Evolutionary conservation across 2,888 invertebrate species (phyloP).

Genomic region (Corbicula japonica): DNA sequence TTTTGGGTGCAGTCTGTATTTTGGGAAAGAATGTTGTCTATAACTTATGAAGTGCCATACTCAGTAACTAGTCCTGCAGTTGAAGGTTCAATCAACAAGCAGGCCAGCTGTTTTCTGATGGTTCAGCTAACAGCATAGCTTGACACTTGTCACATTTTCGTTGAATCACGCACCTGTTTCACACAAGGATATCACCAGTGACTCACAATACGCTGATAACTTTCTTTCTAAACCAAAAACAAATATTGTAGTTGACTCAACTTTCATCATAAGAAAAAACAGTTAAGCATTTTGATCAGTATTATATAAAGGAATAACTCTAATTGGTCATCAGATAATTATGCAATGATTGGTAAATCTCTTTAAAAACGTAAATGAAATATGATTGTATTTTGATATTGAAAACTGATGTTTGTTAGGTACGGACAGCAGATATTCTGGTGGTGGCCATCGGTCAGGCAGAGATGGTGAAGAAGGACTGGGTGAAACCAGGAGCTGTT

Average conservation of each 20-base stretch:
- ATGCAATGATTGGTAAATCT: not conserved
- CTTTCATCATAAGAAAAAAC: not conserved
- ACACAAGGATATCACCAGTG: too few relatives aligned
- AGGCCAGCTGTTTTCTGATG: too few relatives aligned
- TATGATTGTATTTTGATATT: not conserved
- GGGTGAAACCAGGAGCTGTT: conserved; percentile 99
- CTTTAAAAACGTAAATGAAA: not conserved
- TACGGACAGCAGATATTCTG: conserved; percentile 93
- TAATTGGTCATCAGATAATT: not conserved
- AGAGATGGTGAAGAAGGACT: conserved; percentile 96
- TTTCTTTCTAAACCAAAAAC: too few relatives aligned
- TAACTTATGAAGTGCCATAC: too few relatives aligned
- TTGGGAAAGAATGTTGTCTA: too few relatives aligned
- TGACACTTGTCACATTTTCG: too few relatives aligned
- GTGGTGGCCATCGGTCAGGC: conserved; percentile 98
- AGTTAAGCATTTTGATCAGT: not conserved
- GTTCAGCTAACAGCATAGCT: too few relatives aligned
- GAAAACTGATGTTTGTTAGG: conserved; percentile 60
- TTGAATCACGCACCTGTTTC: too few relatives aligned
- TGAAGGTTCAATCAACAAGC: too few relatives aligned
- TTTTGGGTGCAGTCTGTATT: too few relatives aligned
- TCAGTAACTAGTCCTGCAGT: too few relatives aligned
- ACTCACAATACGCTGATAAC: too few relatives aligned
- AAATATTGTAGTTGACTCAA: not conserved
- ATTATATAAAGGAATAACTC: not conserved